Percentiles rank a stretch among this genome's conserved stretches.
These are phyloP conservation scores for Penaeus vannamei DNA, from an alignment of 1,140 invertebrate genomes.

Conservation along the genomic window DNA sequence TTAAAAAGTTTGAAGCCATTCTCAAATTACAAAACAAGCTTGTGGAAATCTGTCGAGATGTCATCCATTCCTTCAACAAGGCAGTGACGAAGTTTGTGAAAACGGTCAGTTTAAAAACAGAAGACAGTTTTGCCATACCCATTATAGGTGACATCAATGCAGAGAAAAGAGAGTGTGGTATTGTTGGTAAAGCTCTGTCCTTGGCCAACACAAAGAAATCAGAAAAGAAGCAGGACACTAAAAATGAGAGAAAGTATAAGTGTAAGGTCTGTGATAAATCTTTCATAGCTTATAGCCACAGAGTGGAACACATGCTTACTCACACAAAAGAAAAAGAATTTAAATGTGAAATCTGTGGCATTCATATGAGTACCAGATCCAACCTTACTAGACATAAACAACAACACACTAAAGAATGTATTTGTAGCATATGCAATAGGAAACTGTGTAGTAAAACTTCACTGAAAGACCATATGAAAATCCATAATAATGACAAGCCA, in stretches of 20 bases:
- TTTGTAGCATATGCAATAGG: constrained; percentile 40
- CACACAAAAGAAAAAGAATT: constrained; percentile 49
- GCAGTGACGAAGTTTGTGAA: constrained; percentile 17
- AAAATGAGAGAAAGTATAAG: constrained; percentile 39
- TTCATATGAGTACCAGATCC: constrained; percentile 45
- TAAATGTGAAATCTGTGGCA: constrained; percentile 41
- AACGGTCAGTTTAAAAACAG: background rate
- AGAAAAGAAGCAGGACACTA: background rate
- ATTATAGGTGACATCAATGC: constrained; percentile 18
- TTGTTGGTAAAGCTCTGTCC: constrained; percentile 36
- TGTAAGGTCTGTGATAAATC: constrained; percentile 46
- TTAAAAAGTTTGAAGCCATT: constrained; percentile 25
- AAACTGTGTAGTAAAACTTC: constrained; percentile 50
- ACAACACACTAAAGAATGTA: constrained; percentile 30
- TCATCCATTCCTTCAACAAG: constrained; percentile 26
- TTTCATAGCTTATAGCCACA: constrained; percentile 54
- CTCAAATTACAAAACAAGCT: constrained; percentile 14
- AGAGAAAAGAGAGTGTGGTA: constrained; percentile 30
- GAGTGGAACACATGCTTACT: constrained; percentile 56
- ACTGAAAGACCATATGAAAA: constrained; percentile 53
- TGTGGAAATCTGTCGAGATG: constrained; percentile 8
- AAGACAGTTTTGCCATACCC: constrained; percentile 25
- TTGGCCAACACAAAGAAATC: background rate
- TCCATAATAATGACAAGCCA: constrained; percentile 17
- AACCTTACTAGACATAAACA: constrained; percentile 48